Evolutionary conservation across 1,140 invertebrate species (phyloP).

Genomic region (Meloidogyne chitwoodi): DNA sequence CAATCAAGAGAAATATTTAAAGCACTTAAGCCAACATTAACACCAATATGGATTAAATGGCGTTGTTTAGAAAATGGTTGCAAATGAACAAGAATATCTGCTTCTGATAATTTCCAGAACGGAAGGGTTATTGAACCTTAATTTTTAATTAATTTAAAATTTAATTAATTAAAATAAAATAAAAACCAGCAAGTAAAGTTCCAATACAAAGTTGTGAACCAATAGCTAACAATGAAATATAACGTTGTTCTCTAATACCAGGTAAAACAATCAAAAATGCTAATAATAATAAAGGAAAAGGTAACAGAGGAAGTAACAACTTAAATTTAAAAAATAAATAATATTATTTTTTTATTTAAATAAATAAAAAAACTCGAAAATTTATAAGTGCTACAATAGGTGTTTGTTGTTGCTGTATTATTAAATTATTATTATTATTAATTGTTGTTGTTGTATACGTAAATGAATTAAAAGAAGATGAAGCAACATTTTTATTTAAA

Average conservation of each 20-base stretch:
- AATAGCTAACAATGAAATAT: slow-evolving; percentile 38
- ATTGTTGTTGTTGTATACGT: neutral
- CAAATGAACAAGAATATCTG: slow-evolving; percentile 80
- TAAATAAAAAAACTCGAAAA: neutral
- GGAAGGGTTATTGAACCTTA: slow-evolving; percentile 43
- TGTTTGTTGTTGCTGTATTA: neutral
- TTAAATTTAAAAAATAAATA: slow-evolving; percentile 35
- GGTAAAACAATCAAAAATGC: slow-evolving; percentile 47
- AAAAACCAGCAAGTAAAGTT: slow-evolving; percentile 35
- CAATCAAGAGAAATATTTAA: slow-evolving; percentile 90
- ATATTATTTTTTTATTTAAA: neutral
- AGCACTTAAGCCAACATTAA: slow-evolving; percentile 85
- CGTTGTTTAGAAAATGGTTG: slow-evolving; percentile 84
- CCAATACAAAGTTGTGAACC: slow-evolving; percentile 41
- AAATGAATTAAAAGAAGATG: neutral
- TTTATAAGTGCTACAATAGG: neutral
- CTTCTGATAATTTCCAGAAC: slow-evolving; percentile 83
- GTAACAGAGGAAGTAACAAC: slow-evolving; percentile 34
- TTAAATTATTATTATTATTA: no score
- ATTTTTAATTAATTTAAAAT: slow-evolving; percentile 13
- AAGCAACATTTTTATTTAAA: neutral
- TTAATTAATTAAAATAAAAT: neutral
- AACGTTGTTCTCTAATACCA: slow-evolving; percentile 46
- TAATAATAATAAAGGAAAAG: slow-evolving; percentile 44
- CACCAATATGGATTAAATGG: slow-evolving; percentile 79